phyloP scores from a whole-genome alignment of 2,888 invertebrate genomes.

The Cheilosia scutellata region DNA sequence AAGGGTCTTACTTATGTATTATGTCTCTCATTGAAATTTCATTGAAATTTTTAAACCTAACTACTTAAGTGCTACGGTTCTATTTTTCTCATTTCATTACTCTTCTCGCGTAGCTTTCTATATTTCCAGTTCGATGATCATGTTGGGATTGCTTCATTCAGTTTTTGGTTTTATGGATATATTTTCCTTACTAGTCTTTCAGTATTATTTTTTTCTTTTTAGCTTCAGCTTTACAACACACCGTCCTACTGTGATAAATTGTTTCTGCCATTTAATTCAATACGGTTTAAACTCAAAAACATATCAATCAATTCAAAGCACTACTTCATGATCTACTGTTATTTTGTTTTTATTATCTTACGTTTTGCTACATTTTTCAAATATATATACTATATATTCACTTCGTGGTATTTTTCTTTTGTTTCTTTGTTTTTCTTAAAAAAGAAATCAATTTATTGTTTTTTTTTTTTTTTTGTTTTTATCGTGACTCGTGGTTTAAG shows the following conservation, averaged over 20 bases:
- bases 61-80: conserved; percentile 74
- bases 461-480: conserved; percentile 15
- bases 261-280: conserved; percentile 41
- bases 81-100: conserved; percentile 33
- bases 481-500: conserved; percentile 52
- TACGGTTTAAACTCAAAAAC: conserved; percentile 52
- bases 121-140: conserved; percentile 71
- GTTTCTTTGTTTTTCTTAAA: conserved; percentile 56
- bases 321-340: conserved; percentile 68
- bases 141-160: conserved; percentile 46
- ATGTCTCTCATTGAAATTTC: conserved; percentile 71
- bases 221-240: conserved; percentile 68
- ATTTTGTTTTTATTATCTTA: conserved; percentile 50
- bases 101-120: conserved; percentile 5
- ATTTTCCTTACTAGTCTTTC: conserved; percentile 63
- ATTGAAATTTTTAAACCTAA: conserved; percentile 77
- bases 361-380: conserved; percentile 63
- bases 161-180: conserved; percentile 34
- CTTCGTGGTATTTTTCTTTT: conserved; percentile 66
- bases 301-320: conserved; percentile 72
- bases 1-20: conserved; percentile 50
- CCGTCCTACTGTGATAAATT: conserved; percentile 71
- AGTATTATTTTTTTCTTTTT: conserved; percentile 66
- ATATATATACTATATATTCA: conserved; percentile 66
- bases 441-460: conserved; percentile 67